These are phyloP conservation scores for Euclidia mi DNA, from an alignment of 2,888 invertebrate genomes.

Conservation along the genomic window DNA sequence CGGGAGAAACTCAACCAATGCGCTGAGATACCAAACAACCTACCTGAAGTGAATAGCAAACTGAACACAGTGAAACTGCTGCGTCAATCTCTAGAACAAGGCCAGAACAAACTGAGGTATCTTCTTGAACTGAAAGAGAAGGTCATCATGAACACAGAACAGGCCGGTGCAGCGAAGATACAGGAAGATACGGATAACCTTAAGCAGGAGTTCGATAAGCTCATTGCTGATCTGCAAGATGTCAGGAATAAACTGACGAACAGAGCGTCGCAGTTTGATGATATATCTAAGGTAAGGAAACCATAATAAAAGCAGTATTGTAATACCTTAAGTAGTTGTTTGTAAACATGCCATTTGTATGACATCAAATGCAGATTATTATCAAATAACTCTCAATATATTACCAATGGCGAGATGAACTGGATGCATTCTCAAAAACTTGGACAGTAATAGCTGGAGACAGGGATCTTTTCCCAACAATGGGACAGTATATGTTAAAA, in stretches of 20 bases:
- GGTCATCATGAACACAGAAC: slow-evolving; percentile 97
- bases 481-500: no score
- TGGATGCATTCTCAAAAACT: no score
- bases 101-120: slow-evolving; percentile 90
- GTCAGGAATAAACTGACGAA: slow-evolving; percentile 93
- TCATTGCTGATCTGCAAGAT: slow-evolving; percentile 95
- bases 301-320: neutral
- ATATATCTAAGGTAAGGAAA: slow-evolving; percentile 93
- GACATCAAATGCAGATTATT: no score
- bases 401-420: no score
- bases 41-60: slow-evolving; percentile 96
- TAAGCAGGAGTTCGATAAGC: slow-evolving; percentile 97
- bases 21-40: slow-evolving; percentile 94
- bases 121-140: slow-evolving; percentile 97
- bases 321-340: neutral
- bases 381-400: no score
- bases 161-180: slow-evolving; percentile 96
- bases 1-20: slow-evolving; percentile 96
- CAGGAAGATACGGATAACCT: slow-evolving; percentile 97
- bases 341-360: neutral
- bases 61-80: slow-evolving; percentile 96
- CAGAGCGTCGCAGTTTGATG: slow-evolving; percentile 95
- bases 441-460: no score
- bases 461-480: no score
- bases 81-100: slow-evolving; percentile 97